Base-by-base conservation (phyloP, 2,113 vertebrate species). In the Monarcha castaneiventris region DNA sequence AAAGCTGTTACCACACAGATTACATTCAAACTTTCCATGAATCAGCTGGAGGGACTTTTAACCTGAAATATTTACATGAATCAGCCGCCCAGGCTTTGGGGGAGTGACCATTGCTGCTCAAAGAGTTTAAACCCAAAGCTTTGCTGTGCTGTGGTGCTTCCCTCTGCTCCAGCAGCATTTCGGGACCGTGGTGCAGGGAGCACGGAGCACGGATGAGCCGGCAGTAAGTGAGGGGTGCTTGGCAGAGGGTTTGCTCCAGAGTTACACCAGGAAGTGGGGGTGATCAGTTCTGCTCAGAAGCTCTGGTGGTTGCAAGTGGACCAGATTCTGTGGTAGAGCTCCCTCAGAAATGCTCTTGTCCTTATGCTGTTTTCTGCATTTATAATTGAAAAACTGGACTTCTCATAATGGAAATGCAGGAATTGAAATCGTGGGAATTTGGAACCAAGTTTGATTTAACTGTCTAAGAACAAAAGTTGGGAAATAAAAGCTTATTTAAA, bases 11-110 rank as follows among this genome's bases (percentile, higher is more conserved):
- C 13, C 0, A 1, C 9, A 3, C 25, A 2, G 41, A 11, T 49
- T 7, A 0, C 18, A 13, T 10, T 79, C 61, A 32, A 27, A 26
- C 39, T 37, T 46, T 5, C 30, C 15, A 4, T 52, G 79, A 90
- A 84, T 87, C 71, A 54, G 59, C 59, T 29, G 30, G 1, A 2
- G 29, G 21, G 97, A 95, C 97, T 97, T 48, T 97, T 97, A 97
- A 29, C 49, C 21, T 97, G 97, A 97, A 96, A 88, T 90, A 83
- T 84, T 89, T 54, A 41, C 59, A 5, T 96, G 97, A 93, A 93
- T 95, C 94, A 96, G 91, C 13, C 77, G 7, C 44, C 58, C 20
- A 52, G 77, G n/a, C 64, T 91, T 25, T 62, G 89, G 90, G 94
- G 95, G 97, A 84, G 96, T 90, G 87, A 41, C 89, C 41, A 5